Evolutionary conservation across 2,888 invertebrate genomes (phyloP).

Genomic region (Lamellibrachia satsuma): DNA sequence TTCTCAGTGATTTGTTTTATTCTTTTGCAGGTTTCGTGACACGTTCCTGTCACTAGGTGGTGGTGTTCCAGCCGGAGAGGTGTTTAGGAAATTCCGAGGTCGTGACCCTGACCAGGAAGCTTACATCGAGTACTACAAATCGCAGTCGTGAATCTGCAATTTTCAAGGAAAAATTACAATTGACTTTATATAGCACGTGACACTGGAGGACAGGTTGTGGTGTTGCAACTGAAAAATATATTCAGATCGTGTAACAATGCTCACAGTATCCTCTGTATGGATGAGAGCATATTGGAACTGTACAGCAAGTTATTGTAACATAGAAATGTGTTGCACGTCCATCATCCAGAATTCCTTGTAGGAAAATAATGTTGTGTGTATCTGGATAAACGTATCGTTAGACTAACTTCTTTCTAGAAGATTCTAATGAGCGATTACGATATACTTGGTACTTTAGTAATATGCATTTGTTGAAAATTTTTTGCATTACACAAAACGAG

Average conservation of each 20-base stretch:
- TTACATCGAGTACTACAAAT: conserved; percentile 70
- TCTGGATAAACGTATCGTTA: background rate
- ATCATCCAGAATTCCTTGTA: background rate
- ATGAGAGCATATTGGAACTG: background rate
- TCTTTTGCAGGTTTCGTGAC: conserved; percentile 74
- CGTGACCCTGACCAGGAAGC: conserved; percentile 89
- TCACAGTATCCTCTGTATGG: background rate
- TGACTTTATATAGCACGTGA: background rate
- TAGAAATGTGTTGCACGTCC: background rate
- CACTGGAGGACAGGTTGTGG: background rate
- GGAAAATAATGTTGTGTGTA: background rate
- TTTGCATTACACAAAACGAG: background rate
- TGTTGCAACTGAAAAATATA: background rate
- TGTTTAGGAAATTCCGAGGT: conserved; percentile 89
- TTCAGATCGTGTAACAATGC: conserved; percentile 8
- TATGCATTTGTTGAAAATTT: background rate
- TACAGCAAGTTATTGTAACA: background rate
- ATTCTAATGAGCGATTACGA: background rate
- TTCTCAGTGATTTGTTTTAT: background rate
- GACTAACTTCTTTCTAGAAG: background rate
- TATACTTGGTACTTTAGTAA: background rate
- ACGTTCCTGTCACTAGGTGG: conserved; percentile 87
- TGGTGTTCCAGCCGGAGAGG: conserved; percentile 81
- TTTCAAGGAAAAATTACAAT: background rate
- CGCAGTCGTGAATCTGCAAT: conserved; percentile 65